These are phyloP conservation scores for Bombus impatiens DNA, from an alignment of 1,140 invertebrate genomes.

Conservation along the genomic window DNA sequence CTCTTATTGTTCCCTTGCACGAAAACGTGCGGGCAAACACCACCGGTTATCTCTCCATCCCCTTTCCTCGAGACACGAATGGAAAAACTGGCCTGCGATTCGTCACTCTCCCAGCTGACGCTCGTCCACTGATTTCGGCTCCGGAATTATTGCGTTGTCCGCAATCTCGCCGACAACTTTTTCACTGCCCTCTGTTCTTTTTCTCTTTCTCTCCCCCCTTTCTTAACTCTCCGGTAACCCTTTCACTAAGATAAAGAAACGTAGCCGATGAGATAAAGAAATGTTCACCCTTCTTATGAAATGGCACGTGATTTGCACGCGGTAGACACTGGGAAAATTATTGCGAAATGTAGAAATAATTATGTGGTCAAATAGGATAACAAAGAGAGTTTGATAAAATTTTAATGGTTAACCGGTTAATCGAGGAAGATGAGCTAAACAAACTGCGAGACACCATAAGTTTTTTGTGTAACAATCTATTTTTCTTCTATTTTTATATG, in stretches of 20 bases:
- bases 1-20: constrained; percentile 27
- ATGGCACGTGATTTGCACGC: neutral
- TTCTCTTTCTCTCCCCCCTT: neutral
- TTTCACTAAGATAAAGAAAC: neutral
- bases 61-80: neutral
- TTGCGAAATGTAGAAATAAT: neutral
- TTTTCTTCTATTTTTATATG: no score
- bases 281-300: neutral
- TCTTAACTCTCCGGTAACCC: neutral
- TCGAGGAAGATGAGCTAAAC: no score
- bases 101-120: constrained; percentile 39
- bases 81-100: constrained; percentile 38
- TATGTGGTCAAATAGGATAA: no score
- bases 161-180: constrained; percentile 19
- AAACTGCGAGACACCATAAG: no score
- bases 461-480: no score
- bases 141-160: constrained; percentile 34
- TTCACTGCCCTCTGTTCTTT: neutral
- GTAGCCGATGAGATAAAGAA: neutral
- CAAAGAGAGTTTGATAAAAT: no score
- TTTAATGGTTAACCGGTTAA: no score
- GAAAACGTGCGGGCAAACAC: constrained; percentile 28
- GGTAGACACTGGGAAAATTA: neutral
- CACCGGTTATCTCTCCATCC: neutral
- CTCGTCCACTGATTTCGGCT: constrained; percentile 32